Base-by-base conservation (phyloP, 2,113 vertebrate genomes). In the Tor tambroides region DNA sequence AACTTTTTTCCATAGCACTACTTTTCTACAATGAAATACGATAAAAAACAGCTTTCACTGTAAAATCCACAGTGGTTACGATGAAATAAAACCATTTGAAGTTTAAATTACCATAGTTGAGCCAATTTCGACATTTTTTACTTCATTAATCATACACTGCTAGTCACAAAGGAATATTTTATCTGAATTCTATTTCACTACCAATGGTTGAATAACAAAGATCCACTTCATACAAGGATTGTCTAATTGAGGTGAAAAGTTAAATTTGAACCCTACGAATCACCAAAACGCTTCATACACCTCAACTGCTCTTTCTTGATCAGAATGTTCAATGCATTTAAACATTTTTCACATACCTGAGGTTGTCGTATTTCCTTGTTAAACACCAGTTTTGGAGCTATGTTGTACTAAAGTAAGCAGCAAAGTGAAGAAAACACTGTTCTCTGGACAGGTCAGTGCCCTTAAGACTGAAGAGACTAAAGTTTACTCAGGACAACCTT, bases 401-500 rank as follows among this genome's bases (percentile, higher is more conserved):
- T 32, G 19, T 46, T 74, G 63, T 43, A 82, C 56, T 43, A 78
- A 32, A 38, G 26, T 63, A 85, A 76, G 83, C 72, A 51, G 59
- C 23, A 30, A 88, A 46, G 46, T 54, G 26, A 84, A 23, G 74
- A 46, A 83, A 49, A 86, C 46, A 35, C 30, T 63, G 79, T 15
- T 72, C 26, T 61, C 15, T 56, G 35, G 41, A 79, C 41, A 80
- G 94, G 93, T 95, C 94, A 93, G 88, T 93, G 93, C 88, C 92
- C 94, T 79, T 83, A 83, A 80, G 93, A n/a, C 19, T 80, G 17
- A n/a, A 32, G 35, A 30, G n/a, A 77, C 7, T 6, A 90, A 35
- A 6, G 69, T 90, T 84, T 87, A 85, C 90, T 90, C 86, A 87
- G 35, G 6, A 28, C 87, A 89, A 95, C 94, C 95, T 95, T 95